Evolutionary conservation across 2,797 vertebrate genomes (phyloP), one percentile per base, ranked within the genome.

Genomic region (Poeciliopsis infans): DNA sequence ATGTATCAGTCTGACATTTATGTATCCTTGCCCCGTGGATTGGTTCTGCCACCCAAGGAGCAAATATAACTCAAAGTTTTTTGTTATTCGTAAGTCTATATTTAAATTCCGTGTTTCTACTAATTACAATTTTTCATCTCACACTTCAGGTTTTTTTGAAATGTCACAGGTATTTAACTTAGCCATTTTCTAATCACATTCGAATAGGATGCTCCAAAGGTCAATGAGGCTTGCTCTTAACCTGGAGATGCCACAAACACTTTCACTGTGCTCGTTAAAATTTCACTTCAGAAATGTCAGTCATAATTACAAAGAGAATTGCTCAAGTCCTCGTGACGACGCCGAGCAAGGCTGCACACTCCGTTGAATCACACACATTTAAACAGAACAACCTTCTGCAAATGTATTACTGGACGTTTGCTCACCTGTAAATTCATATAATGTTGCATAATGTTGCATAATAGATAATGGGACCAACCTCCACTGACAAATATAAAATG

Each of bases 91-190:
- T 84, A 81, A 79, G 46, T 86, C 77, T 84, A 75, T 66, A 84
- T 88, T 88, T 85, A 87, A 87, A 83, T 79, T 79, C 16, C 55
- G 25, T 85, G 33, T 83, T 80, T 77, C 51, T 45, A 69, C 68
- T 72, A 69, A 71, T 53, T 75, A 70, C 83, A 81, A 84, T 77
- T 87, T 86, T 79, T 33, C 74, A 73, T 43, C 79, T 61, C 74
- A 70, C 7, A 78, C 80, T 87, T 85, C 72, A 81, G 51, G 51
- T 80, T 91, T 81, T 90, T 88, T 83, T 83, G 13, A 94, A 95
- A 94, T 95, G 93, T 95, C 93, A 95, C 87, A 92, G 89, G 85
- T 92, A 93, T 92, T 94, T 93, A 92, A 89, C 85, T 82, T 71
- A 77, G 75, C 78, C 75, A 85, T 85, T 88, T 91, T 85, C 74